A percentile compares a stretch with the other conserved stretches of the same genome.
phyloP scores from a whole-genome alignment of 2,113 vertebrate genomes.

The Poeciliopsis prolifica region DNA sequence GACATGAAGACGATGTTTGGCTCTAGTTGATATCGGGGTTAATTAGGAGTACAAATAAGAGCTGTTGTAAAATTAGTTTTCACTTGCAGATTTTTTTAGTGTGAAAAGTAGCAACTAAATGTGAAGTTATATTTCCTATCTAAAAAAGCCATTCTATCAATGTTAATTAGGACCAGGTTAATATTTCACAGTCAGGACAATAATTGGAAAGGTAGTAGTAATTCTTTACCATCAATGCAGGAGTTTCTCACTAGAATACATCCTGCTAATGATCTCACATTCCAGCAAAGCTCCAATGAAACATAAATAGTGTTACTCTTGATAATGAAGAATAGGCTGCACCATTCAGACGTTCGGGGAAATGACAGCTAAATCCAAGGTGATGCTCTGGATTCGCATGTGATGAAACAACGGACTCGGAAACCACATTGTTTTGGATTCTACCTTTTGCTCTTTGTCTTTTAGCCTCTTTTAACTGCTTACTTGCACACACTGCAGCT shows the following conservation, averaged over 20 bases:
- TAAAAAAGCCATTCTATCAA: not conserved
- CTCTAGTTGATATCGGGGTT: not conserved
- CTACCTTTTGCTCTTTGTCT: no score
- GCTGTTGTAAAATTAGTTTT: not conserved
- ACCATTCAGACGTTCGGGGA: not conserved
- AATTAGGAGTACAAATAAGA: not conserved
- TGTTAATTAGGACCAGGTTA: not conserved
- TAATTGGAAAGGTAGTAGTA: not conserved
- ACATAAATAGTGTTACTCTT: not conserved
- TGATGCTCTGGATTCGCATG: no score
- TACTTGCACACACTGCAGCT: no score
- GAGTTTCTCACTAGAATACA: not conserved
- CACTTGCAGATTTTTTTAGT: not conserved
- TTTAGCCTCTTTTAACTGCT: no score
- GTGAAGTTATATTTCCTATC: not conserved
- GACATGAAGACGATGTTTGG: not conserved
- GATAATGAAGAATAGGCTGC: not conserved
- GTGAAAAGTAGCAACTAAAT: not conserved
- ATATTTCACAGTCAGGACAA: not conserved
- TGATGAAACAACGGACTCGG: not conserved
- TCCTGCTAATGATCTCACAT: not conserved
- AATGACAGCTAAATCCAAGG: no score
- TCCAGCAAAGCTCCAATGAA: not conserved
- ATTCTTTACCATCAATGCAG: not conserved
- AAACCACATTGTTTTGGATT: not conserved